Conservation (phyloP, 2,888 invertebrate genomes). For the Dynastes hyllus region DNA sequence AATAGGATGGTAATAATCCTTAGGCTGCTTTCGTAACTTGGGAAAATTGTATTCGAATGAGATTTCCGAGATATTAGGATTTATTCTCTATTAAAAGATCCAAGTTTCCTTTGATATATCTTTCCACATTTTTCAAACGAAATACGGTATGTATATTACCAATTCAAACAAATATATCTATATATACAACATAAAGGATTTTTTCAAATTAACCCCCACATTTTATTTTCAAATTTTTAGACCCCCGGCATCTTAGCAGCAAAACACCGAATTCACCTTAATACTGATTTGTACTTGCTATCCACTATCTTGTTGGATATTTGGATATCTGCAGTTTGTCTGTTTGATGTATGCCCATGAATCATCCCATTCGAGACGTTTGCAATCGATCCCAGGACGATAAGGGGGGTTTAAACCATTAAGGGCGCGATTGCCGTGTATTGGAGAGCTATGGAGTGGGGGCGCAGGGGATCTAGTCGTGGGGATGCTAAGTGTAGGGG, state of each 20-base stretch:
- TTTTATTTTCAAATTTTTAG: slow-evolving; percentile 1
- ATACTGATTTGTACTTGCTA: no score
- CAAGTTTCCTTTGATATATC: neutral
- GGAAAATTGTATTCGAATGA: no score
- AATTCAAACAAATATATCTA: neutral
- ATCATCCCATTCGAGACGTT: slow-evolving; percentile 29
- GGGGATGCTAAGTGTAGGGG: no score
- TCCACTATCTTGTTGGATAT: neutral
- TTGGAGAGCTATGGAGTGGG: neutral
- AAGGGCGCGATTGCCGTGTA: neutral
- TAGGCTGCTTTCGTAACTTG: no score
- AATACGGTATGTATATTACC: neutral
- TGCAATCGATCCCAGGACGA: neutral
- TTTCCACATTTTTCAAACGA: neutral
- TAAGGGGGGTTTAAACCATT: neutral
- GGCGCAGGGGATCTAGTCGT: neutral
- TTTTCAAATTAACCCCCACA: neutral
- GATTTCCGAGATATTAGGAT: no score
- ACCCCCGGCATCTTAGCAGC: no score
- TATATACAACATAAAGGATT: neutral
- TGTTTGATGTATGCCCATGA: slow-evolving; percentile 27
- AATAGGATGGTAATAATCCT: no score
- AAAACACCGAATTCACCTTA: no score
- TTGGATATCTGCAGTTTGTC: slow-evolving; percentile 32
- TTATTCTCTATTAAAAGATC: neutral